Base-by-base conservation (phyloP, 2,797 vertebrate genomes). In the Brachymystax lenok region DNA sequence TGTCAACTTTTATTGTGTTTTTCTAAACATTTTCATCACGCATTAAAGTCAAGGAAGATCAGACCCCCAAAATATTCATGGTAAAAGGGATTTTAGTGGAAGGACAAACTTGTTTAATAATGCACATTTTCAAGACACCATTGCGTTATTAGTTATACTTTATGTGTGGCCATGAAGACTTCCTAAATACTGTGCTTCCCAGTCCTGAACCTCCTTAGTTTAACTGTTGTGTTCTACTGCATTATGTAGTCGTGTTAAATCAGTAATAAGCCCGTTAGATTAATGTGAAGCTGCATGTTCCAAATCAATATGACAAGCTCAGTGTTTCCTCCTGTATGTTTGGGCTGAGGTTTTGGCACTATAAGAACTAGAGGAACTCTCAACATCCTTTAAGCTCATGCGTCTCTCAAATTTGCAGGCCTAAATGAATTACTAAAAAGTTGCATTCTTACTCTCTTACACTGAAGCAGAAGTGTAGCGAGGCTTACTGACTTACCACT, bases 21-120 rank as follows among this genome's bases (percentile, higher is more conserved):
- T 80, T 69, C 27, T 10, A 50, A 85, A 79, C 50, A 8, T 52
- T 71, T 76, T 59, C 52, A 71, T 56, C 59, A 73, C 50, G 30
- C 24, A 19, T 24, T 56, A 27, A 61, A 77, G 14, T 56, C 71
- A 72, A 61, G 40, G 69, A 67, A 35, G 24, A 78, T 74, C 27
- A 77, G 21, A 50, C 30, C 71, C n/a, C 68, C 30, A 50, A 66
- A 19, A 35, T 52, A 35, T 17, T 63, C 16, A 46, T 8, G 40
- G 14, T 30, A 63, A 51, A 52, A 52, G 13, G 33, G 13, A 28
- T 67, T 67, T 67, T 28, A 14, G 64, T 17, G 12, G 5, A 28
- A 17, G 52, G 67, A 40, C 74, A 40, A 35, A 33, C 66, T 59
- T 17, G 5, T 21, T 69, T 14, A 69, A 70, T 76, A 52, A 70